Evolutionary conservation across 2,797 vertebrate genomes (phyloP), one percentile per base, ranked within the genome.

Genomic region (Dipus sagitta): DNA sequence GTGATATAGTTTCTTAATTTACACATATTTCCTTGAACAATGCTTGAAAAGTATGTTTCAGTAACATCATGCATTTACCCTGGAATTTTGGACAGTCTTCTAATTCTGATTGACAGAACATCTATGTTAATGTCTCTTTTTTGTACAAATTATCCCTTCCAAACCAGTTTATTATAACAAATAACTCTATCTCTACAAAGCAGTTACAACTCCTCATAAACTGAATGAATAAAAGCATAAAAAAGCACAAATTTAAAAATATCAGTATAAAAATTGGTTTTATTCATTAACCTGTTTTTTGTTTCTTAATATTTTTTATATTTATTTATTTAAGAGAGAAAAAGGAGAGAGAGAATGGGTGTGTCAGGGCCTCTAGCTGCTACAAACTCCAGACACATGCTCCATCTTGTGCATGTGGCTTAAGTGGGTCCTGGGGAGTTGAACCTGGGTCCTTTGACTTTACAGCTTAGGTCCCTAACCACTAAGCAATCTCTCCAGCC

Each of bases 151-250:
- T 68, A 94, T 8, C 5, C 32, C 28, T 28, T 34, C 10, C 14
- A 34, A 93, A 85, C 38, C 79, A 83, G 86, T 71, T 71, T 82
- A 68, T 71, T 82, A 68, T 64, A 86, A 74, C 15, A 86, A 76
- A 68, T 32, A 90, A 91, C 34, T 88, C 30, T 79, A 30, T 64
- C 75, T 81, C 26, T 90, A 84, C 86, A 90, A 94, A 83, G 23
- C 17, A 77, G n/a, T 38, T 58, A 54, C 12, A 89, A 82, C 26
- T 17, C 30, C 21, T 92, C 47, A 47, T 71, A 72, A 79, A 76
- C 0, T 93, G 87, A 83, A 20, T 65, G 32, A 67, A 87, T 80
- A 54, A 60, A 76, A 86, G 24, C 32, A 89, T 77, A 82, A 15
- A 6, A 92, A 15, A 28, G 91, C 67, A 80, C 52, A 58, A 58